These are phyloP conservation scores for Tetranychus piercei DNA, from an alignment of 2,888 invertebrate species.

Conservation along the genomic window DNA sequence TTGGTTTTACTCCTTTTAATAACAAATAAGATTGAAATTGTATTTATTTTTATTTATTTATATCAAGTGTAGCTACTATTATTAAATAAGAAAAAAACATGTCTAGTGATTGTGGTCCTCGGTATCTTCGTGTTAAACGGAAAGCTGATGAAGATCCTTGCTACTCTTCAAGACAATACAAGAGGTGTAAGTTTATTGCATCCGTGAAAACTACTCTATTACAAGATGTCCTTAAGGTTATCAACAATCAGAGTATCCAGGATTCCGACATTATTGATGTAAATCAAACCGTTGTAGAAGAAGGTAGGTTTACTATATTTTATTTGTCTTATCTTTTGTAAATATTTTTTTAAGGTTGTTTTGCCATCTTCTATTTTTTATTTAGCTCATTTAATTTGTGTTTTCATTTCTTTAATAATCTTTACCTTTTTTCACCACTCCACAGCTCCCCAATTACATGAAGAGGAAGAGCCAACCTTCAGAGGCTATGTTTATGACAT, in stretches of 20 bases:
- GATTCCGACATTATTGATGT: background rate
- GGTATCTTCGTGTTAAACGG: constrained; percentile 2
- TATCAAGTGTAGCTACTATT: too few species aligned
- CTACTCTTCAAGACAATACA: constrained; percentile 8
- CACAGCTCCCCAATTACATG: background rate
- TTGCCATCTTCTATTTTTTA: background rate
- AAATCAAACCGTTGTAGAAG: constrained; percentile 3
- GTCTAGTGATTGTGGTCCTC: background rate
- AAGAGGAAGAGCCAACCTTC: background rate
- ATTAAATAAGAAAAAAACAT: background rate
- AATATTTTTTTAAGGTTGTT: background rate
- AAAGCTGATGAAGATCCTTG: constrained; percentile 7
- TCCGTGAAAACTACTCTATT: background rate
- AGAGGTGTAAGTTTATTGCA: constrained; percentile 7
- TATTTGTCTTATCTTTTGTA: background rate
- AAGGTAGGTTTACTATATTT: background rate
- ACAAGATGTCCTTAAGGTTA: background rate
- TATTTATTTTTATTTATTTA: too few species aligned
- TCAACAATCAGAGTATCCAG: background rate
- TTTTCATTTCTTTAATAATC: background rate
- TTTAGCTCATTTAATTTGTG: background rate
- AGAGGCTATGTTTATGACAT: constrained; percentile 2
- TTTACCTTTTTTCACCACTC: background rate
- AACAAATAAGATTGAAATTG: too few species aligned
- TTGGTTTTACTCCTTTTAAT: background rate